Base-by-base conservation (phyloP, 2,888 invertebrate genomes). In the Epicampocera succincta region DNA sequence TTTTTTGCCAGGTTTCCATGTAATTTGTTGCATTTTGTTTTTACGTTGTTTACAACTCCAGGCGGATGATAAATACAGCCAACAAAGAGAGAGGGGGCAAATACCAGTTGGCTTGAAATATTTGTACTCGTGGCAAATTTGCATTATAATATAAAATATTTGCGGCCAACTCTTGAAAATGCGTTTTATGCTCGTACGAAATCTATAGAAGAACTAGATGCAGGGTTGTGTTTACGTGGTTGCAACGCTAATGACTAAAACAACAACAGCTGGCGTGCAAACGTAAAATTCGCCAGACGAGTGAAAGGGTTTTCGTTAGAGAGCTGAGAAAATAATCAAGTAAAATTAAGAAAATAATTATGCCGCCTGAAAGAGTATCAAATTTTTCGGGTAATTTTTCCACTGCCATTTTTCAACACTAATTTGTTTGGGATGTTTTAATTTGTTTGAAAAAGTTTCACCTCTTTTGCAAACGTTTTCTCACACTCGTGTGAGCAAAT, bases 91-190 rank as follows among this genome's bases (percentile, higher is more conserved):
- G 58, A 48, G 52, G 58, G 17, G 11, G 15, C 21, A 48, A 25
- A 19, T 21, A 63, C 3, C 29, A 29, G 15, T 25, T 25, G 1
- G 17, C 54, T 50, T 61, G 19, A 68, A 50, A 61, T 52, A 46
- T 76, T 61, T 60, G 19, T 69, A 54, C 33, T 69, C 6, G 25
- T 17, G 56, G 17, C 25, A 17, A 46, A 63, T 77, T 81, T 77
- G 50, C 65, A 78, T 78, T 82, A 74, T 69, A 73, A 74, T 69
- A 33, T 65, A 54, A 82, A 82, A 78, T 78, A 71, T 66, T 11
- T 82, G 74, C 73, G 82, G 82, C 78, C 74, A 74, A 71, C 48
- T 71, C 65, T 77, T 77, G 50, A 56, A 69, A 76, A 54, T 68
- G 13, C 48, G 63, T 17, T 48, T 38, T 56, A 12, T 17, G 40